Evolutionary conservation across 2,888 invertebrate genomes (phyloP).

Genomic region (Tetanocera ferruginea): DNA sequence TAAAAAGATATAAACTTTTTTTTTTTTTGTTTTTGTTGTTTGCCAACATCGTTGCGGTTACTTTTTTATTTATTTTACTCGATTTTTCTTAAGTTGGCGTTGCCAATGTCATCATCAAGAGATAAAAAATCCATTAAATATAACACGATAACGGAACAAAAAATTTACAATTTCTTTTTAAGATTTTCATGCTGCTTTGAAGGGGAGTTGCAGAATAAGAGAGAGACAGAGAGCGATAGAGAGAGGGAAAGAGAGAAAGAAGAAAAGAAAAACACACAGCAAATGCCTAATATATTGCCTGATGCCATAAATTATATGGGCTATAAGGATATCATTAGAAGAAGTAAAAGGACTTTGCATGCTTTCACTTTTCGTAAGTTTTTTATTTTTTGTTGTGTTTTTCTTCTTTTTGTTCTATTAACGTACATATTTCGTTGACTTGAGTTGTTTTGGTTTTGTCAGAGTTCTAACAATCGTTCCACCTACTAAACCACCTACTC

Average conservation of each 20-base stretch:
- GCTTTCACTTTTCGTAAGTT: slow-evolving; percentile 38
- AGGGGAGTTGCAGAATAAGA: not conserved
- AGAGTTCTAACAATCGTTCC: not conserved
- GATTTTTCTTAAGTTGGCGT: slow-evolving; percentile 47
- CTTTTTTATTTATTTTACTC: no score
- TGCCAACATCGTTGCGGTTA: not conserved
- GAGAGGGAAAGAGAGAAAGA: not conserved
- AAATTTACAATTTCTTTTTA: slow-evolving; percentile 39
- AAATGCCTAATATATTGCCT: slow-evolving; percentile 59
- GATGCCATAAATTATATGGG: slow-evolving; percentile 62
- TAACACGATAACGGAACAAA: slow-evolving; percentile 55
- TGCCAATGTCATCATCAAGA: slow-evolving; percentile 50
- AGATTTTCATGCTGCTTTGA: not conserved
- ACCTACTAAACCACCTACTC: slow-evolving; percentile 21
- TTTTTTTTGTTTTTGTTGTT: no score
- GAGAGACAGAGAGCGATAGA: not conserved
- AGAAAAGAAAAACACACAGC: slow-evolving; percentile 55
- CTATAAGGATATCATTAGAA: slow-evolving; percentile 64
- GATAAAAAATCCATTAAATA: slow-evolving; percentile 65
- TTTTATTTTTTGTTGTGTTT: slow-evolving; percentile 3
- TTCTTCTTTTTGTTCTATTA: slow-evolving; percentile 7
- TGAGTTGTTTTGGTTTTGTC: not conserved
- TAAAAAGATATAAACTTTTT: not conserved
- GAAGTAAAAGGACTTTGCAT: slow-evolving; percentile 54
- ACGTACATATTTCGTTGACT: not conserved